phyloP scores from a whole-genome alignment of 2,888 invertebrate species.

The Theodoxus fluviatilis region DNA sequence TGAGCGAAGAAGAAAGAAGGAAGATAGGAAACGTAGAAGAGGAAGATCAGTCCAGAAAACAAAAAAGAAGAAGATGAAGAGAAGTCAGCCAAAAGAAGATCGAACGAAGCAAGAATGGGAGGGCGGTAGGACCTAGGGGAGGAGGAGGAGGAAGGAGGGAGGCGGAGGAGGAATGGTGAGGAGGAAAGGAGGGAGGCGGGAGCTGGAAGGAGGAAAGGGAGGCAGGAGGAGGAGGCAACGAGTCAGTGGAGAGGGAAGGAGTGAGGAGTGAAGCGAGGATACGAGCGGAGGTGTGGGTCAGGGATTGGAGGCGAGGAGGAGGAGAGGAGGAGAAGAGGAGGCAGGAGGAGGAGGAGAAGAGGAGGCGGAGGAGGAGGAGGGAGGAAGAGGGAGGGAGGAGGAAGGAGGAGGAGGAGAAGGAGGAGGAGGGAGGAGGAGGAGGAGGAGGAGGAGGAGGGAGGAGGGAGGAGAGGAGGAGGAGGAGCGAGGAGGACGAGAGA shows the following conservation, averaged over 20 bases:
- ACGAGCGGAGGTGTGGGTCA: neutral
- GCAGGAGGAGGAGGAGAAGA: conserved; percentile 10
- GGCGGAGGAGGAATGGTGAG: no score
- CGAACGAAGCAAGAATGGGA: no score
- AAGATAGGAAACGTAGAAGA: no score
- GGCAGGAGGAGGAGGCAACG: neutral
- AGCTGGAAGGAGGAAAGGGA: neutral
- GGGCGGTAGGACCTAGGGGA: no score
- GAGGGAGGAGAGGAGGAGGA: neutral
- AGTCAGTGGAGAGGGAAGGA: neutral
- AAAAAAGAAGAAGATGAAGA: no score
- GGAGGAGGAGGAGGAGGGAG: conserved; percentile 18
- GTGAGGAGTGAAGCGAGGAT: neutral
- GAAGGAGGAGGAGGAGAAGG: neutral
- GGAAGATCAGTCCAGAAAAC: no score
- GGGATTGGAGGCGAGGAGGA: neutral
- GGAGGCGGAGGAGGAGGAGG: neutral
- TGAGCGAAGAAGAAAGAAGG: no score
- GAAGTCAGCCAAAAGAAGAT: no score
- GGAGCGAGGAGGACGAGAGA: conserved; percentile 3
- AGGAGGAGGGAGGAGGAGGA: conserved; percentile 1
- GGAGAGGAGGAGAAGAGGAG: conserved; percentile 20
- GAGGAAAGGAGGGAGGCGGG: no score
- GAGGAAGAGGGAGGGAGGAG: neutral
- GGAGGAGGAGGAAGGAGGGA: no score